Evolutionary conservation across 2,888 invertebrate species (phyloP).

Genomic region (Pardosa pseudoannulata): DNA sequence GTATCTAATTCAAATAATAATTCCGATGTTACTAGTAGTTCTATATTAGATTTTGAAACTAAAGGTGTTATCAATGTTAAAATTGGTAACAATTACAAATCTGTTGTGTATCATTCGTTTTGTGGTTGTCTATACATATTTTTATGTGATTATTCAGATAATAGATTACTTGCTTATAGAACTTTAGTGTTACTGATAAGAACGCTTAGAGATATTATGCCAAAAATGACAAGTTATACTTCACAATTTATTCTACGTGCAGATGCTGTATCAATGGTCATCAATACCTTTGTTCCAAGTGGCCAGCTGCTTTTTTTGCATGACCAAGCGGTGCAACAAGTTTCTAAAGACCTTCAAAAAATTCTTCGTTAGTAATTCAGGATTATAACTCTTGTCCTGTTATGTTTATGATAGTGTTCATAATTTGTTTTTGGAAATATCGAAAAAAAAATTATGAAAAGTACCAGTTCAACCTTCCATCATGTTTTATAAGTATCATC

Average conservation of each 20-base stretch:
- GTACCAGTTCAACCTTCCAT: too few relatives aligned
- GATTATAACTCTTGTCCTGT: too few relatives aligned
- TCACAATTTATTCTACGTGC: conserved; percentile 35
- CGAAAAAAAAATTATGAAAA: too few relatives aligned
- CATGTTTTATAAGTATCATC: too few relatives aligned
- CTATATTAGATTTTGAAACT: conserved; percentile 25
- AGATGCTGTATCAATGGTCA: conserved; percentile 42
- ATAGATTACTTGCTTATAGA: conserved; percentile 55
- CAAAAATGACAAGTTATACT: conserved; percentile 17
- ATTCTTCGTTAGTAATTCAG: background rate
- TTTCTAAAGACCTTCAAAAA: conserved; percentile 53
- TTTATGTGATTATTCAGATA: conserved; percentile 46
- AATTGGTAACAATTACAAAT: conserved; percentile 30
- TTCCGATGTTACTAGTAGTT: conserved; percentile 25
- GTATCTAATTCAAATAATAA: conserved; percentile 19
- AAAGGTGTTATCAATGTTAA: conserved; percentile 59
- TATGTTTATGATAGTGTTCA: too few relatives aligned
- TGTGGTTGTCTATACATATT: conserved; percentile 61
- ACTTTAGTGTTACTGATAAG: conserved; percentile 40
- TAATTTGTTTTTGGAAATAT: too few relatives aligned
- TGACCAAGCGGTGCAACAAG: conserved; percentile 47
- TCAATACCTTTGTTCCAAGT: conserved; percentile 49
- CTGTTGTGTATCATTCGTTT: conserved; percentile 57
- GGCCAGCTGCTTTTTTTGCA: conserved; percentile 56
- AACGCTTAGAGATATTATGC: conserved; percentile 45